These are phyloP conservation scores for Bhutanitis thaidina DNA, from an alignment of 2,888 invertebrate species.

Conservation along the genomic window DNA sequence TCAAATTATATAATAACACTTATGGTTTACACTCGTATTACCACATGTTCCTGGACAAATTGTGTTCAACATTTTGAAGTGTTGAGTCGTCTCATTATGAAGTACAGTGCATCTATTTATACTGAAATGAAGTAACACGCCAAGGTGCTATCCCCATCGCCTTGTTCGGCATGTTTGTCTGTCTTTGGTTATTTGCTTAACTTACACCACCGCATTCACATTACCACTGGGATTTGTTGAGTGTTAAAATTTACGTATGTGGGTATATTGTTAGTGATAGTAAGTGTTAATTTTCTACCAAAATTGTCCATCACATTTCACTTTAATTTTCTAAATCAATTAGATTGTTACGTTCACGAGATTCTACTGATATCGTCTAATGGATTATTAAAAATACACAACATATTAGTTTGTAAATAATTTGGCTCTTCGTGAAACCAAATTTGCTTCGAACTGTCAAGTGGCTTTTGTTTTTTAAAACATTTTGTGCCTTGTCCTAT, in stretches of 20 bases:
- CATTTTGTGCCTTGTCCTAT: background rate
- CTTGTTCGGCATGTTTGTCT: conserved; percentile 8
- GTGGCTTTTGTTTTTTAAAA: background rate
- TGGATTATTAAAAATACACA: no score
- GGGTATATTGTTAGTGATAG: background rate
- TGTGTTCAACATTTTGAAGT: background rate
- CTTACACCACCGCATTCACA: background rate
- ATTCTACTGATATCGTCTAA: no score
- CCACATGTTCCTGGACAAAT: conserved; percentile 1
- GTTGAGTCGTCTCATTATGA: conserved; percentile 10
- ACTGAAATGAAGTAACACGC: background rate
- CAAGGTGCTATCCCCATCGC: conserved; percentile 1
- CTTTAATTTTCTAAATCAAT: no score
- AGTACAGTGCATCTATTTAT: conserved; percentile 7
- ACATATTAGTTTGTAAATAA: background rate
- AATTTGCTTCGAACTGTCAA: background rate
- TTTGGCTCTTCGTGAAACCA: background rate
- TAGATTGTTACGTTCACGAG: no score
- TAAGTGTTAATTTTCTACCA: no score
- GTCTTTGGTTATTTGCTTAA: conserved; percentile 1
- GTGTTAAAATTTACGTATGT: background rate
- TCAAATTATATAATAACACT: conserved; percentile 1
- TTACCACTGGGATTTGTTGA: background rate
- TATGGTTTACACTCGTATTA: background rate
- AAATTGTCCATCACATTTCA: no score